A percentile compares a stretch with the other conserved stretches of the same genome.
Conservation (phyloP, 2,888 invertebrate species). For the Melinaea marsaeus region DNA sequence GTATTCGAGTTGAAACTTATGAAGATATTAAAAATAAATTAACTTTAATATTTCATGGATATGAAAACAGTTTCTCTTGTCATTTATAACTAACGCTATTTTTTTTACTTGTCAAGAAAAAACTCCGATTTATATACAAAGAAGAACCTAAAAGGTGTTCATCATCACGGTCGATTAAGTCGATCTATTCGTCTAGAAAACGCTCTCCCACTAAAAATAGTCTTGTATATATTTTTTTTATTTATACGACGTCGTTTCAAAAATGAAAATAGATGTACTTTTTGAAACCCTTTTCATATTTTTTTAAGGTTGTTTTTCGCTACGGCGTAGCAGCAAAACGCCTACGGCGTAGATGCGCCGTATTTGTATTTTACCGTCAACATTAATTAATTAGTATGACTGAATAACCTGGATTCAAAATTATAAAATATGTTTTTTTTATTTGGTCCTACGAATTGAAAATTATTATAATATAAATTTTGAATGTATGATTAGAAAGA, state of each 20-base stretch:
- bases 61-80: too few species aligned
- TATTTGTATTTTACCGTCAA: constrained; percentile 3
- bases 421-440: too few species aligned
- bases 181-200: constrained; percentile 27
- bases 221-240: not conserved
- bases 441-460: too few species aligned
- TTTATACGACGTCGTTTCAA: not conserved
- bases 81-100: not conserved
- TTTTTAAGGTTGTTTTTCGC: not conserved
- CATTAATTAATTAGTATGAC: constrained; percentile 1
- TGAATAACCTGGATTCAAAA: not conserved
- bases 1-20: too few species aligned
- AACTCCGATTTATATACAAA: constrained; percentile 22
- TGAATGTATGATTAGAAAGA: too few species aligned
- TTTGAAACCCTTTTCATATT: not conserved
- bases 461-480: too few species aligned
- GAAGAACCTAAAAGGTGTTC: constrained; percentile 25
- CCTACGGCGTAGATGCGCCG: constrained; percentile 8
- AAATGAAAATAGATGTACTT: not conserved
- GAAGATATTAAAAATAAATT: too few species aligned
- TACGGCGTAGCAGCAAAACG: constrained; percentile 11
- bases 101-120: constrained; percentile 10
- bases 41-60: too few species aligned
- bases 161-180: constrained; percentile 25
- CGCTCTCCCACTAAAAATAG: constrained; percentile 17